These are phyloP conservation scores for Ephestia elutella DNA, from an alignment of 1,140 invertebrate genomes.

Conservation along the genomic window DNA sequence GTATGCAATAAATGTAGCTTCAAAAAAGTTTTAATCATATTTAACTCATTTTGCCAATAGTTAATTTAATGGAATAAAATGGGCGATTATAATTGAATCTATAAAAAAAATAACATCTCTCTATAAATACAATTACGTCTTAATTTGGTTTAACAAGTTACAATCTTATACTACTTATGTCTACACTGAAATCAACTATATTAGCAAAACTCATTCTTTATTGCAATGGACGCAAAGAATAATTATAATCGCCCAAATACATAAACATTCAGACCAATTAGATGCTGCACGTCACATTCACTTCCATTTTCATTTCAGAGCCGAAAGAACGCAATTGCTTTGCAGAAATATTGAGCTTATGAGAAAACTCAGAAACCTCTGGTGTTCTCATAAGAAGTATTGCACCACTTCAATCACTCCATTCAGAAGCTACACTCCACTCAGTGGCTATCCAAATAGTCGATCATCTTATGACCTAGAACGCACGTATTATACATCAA, in stretches of 20 bases:
- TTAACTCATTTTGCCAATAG: no score
- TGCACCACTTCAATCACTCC: slow-evolving; percentile 64
- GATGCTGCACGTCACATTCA: slow-evolving; percentile 20
- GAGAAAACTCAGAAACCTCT: slow-evolving; percentile 75
- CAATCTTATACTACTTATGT: no score
- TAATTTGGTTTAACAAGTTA: no score
- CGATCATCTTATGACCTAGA: slow-evolving; percentile 57
- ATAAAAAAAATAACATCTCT: no score
- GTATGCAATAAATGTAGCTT: slow-evolving; percentile 33
- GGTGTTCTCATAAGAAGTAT: slow-evolving; percentile 76
- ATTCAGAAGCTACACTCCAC: slow-evolving; percentile 51
- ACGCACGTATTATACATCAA: slow-evolving; percentile 55
- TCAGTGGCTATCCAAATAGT: slow-evolving; percentile 64
- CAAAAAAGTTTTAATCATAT: no score
- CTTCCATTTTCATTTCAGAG: slow-evolving; percentile 61
- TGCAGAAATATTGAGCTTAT: slow-evolving; percentile 76
- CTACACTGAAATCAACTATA: no score
- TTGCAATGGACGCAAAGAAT: not conserved
- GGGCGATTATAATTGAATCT: no score
- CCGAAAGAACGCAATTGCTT: slow-evolving; percentile 74
- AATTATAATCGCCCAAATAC: not conserved
- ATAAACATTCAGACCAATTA: not conserved
- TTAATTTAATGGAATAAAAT: no score
- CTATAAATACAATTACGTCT: no score
- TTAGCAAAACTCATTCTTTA: no score